A percentile compares a stretch with the other conserved stretches of the same genome.
These are phyloP conservation scores for Acromyrmex charruanus DNA, from an alignment of 1,140 invertebrate species.

Conservation along the genomic window DNA sequence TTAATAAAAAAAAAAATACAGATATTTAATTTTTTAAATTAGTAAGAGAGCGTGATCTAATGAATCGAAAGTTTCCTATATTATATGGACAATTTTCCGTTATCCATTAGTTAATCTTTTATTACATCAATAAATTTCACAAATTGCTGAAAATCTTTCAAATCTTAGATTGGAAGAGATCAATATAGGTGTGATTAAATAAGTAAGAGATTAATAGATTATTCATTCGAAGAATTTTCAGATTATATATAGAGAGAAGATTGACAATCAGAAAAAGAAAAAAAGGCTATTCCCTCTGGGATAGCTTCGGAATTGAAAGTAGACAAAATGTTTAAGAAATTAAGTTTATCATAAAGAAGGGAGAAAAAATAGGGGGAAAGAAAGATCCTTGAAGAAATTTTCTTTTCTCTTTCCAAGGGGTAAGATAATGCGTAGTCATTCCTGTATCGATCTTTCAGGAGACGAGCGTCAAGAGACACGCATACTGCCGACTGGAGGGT, in stretches of 20 bases:
- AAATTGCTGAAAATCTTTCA: background rate
- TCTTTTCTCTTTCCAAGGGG: background rate
- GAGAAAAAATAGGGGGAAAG: background rate
- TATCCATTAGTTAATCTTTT: background rate
- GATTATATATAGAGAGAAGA: background rate
- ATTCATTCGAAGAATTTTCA: slow-evolving; percentile 12
- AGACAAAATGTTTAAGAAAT: slow-evolving; percentile 17
- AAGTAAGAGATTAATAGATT: slow-evolving; percentile 2
- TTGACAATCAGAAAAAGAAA: slow-evolving; percentile 3
- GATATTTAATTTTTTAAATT: background rate
- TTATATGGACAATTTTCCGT: background rate
- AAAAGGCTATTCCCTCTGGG: background rate
- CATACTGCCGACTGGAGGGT: background rate
- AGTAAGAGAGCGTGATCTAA: background rate
- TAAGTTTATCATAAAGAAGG: background rate
- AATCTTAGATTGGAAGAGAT: background rate
- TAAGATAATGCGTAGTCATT: slow-evolving; percentile 1
- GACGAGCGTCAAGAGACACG: background rate
- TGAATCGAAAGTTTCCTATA: background rate
- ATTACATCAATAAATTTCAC: background rate
- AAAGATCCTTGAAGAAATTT: background rate
- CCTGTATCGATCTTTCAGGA: slow-evolving; percentile 1
- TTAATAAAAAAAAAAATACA: background rate
- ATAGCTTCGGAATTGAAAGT: background rate
- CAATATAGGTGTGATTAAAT: background rate